Evolutionary conservation across 30 jellyfish, hydroid and myxozoan species (phyloP), one percentile per base, ranked within the genome.

Genomic region (Aurelia sp.): DNA sequence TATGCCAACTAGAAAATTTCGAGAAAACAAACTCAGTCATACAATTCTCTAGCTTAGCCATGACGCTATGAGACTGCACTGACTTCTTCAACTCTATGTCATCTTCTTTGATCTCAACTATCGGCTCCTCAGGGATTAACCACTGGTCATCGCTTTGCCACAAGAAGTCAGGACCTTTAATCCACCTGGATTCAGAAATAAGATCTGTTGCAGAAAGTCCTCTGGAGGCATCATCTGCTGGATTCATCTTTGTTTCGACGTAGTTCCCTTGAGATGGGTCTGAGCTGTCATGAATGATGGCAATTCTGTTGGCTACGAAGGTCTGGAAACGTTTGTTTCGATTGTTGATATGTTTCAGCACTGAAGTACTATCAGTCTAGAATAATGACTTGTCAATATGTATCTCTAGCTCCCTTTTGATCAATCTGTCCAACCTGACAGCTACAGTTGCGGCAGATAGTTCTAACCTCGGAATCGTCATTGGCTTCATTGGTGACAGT

Each of bases 281-380:
- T 9, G 97, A 78, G 17, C 12, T 82, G 10, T 88, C 97, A 40
- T 72, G 92, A 30, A 88, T 88, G 13, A 21, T 67, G 22, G 84
- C 82, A 13, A 88, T 53, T 58, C 89, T 38, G 52, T 78, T 80
- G 15, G 84, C 88, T 15, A 80, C 97, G 68, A 78, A 78, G 24
- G 83, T 53, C 15, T 88, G 83, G 70, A 68, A 79, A 22, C 78
- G 35, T 57, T 70, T 71, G 13, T 78, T 19, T 48, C 22, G 67
- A 41, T 88, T 88, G 27, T 22, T 55, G 38, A 88, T 88, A 63
- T 84, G 50, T 13, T 72, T 72, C 68, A 82, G 59, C 47, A 84
- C 96, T 1, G 85, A 52, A 24, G 69, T 84, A 63, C 90, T 74
- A 79, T 91, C 96, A 6, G 96, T 84, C 96, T 96, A 91, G 74